phyloP scores from a whole-genome alignment of 1,140 invertebrate species.

The Halotydeus destructor region DNA sequence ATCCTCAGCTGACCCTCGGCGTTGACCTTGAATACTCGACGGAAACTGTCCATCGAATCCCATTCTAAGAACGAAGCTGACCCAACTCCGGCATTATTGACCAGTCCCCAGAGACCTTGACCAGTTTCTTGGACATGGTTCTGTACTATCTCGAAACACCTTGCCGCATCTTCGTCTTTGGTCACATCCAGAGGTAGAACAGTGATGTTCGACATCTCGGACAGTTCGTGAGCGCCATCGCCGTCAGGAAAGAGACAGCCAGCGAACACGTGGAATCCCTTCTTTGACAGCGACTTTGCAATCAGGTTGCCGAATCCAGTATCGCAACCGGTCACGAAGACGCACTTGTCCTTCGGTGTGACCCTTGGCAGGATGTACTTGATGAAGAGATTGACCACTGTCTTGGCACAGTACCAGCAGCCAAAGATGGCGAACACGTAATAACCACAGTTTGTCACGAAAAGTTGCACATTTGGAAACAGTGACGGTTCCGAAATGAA shows the following conservation, averaged over 20 bases:
- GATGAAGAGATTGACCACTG: no score
- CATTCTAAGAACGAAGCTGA: constrained; percentile 31
- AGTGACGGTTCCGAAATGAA: no score
- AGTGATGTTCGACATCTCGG: constrained; percentile 15
- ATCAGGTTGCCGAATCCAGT: constrained; percentile 27
- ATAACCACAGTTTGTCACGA: no score
- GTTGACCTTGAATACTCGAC: constrained; percentile 34
- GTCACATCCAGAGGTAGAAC: constrained; percentile 27
- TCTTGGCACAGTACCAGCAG: no score
- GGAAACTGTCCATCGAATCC: constrained; percentile 18
- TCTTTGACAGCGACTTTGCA: constrained; percentile 24
- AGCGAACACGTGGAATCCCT: constrained; percentile 30
- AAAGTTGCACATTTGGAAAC: no score
- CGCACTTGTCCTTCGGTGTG: background rate
- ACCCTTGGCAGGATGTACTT: no score
- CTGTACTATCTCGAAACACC: background rate
- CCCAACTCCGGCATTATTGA: constrained; percentile 62
- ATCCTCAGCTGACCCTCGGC: constrained; percentile 35
- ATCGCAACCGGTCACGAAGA: constrained; percentile 12
- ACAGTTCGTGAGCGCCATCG: constrained; percentile 20
- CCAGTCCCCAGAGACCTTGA: constrained; percentile 53
- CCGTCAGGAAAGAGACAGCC: constrained; percentile 26
- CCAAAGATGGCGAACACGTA: no score
- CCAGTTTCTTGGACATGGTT: background rate
- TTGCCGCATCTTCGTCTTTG: constrained; percentile 13